Evolutionary conservation across 2,113 vertebrate species (phyloP), one percentile per base, ranked within the genome.

Genomic region (Vanacampus margaritifer): DNA sequence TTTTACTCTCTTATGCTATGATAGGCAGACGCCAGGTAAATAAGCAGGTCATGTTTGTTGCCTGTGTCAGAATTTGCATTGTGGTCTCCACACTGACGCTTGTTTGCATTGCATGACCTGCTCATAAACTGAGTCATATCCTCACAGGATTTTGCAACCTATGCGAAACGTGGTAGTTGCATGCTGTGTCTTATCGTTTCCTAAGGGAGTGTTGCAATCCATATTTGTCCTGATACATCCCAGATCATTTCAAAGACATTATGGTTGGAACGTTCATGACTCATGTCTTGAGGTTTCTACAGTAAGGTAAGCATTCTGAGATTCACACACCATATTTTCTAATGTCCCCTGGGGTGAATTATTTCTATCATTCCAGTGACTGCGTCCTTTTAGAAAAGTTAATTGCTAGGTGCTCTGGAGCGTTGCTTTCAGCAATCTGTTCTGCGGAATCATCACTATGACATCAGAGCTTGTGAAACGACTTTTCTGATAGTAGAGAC

Each of bases 381-480:
- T 53, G 53, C 37, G 6, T 54, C 61, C 63, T 71, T 72, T 70
- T 23, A 68, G 48, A 70, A 63, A 73, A 50, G 51, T 68, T 80
- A 85, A 84, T 74, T 73, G 82, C 72, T 71, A 86, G 84, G 83
- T 86, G 74, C 37, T 64, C 19, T 62, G 67, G 1, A 9, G 21
- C 41, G 24, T 76, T 84, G n/a, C 62, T 75, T 74, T 67, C 64
- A 71, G 14, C 53, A 67, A n/a, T 66, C 67, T 43, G 12, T 69
- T 71, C 64, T 75, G 62, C 26, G 24, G 2, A 43, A 72, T 46
- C 67, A 36, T 53, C 26, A 2, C 67, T 51, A 36, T 80, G 79
- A 80, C 64, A 78, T 87, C 81, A 84, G 62, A 73, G 78, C 54
- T 39, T 71, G 73, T 80, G 75, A 82, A 79, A 6, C 24, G 69